Percentiles rank a stretch among this genome's conserved stretches.
phyloP scores from a whole-genome alignment of 2,797 vertebrate species.

The Gadopsis marmoratus region DNA sequence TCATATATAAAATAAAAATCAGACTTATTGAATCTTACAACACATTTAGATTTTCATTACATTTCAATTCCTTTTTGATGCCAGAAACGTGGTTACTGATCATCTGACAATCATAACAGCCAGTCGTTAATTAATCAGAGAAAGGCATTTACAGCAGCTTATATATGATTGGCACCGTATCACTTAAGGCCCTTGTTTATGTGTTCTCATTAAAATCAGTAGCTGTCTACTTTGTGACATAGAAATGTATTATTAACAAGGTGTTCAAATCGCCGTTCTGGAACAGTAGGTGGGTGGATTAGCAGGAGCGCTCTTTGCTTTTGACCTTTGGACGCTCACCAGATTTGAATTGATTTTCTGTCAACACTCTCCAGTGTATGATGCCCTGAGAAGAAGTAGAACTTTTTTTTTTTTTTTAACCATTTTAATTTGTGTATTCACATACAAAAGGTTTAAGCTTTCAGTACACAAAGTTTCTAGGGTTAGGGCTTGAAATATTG shows the following conservation, averaged over 20 bases:
- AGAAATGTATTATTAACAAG: conserved; percentile 31
- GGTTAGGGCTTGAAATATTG: neutral
- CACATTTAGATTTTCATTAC: too few relatives aligned
- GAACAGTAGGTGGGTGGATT: conserved; percentile 56
- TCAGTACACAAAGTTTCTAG: neutral
- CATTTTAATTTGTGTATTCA: neutral
- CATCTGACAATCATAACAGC: too few relatives aligned
- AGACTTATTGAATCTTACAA: too few relatives aligned
- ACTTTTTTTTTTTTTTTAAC: neutral
- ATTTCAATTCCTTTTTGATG: too few relatives aligned
- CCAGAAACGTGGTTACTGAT: too few relatives aligned
- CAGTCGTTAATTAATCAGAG: neutral
- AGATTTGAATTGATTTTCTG: conserved; percentile 74
- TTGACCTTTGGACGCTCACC: conserved; percentile 72
- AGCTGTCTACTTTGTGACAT: conserved; percentile 17
- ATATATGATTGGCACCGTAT: neutral
- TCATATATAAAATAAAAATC: too few relatives aligned
- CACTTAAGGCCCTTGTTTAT: neutral
- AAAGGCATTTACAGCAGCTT: neutral
- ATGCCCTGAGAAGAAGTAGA: conserved; percentile 4
- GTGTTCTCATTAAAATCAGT: conserved; percentile 17
- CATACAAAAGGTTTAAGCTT: neutral
- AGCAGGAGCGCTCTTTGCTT: conserved; percentile 33
- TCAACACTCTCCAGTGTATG: conserved; percentile 43
- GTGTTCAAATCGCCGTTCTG: conserved; percentile 29